These are phyloP conservation scores for Acanthochromis polyacanthus DNA, from an alignment of 2,113 vertebrate species.

Conservation along the genomic window DNA sequence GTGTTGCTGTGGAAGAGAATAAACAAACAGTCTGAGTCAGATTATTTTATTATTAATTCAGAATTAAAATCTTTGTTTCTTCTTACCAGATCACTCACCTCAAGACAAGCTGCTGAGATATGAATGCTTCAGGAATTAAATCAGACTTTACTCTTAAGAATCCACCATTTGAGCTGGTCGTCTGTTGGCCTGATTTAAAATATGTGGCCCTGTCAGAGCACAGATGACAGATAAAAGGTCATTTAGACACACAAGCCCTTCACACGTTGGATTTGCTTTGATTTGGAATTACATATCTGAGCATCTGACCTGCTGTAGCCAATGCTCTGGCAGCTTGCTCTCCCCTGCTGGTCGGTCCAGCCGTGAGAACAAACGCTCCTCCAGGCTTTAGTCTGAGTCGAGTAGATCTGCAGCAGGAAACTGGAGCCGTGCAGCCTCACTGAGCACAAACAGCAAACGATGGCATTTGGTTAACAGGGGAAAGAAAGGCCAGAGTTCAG, in stretches of 20 bases:
- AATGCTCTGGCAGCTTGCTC: conserved; percentile 57
- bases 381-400: conserved; percentile 52
- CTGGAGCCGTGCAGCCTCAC: conserved; percentile 69
- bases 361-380: conserved; percentile 62
- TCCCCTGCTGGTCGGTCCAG: conserved; percentile 62
- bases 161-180: conserved; percentile 16
- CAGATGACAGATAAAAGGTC: background rate
- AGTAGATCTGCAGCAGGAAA: conserved; percentile 77
- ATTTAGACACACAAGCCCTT: background rate
- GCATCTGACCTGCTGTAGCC: conserved; percentile 68
- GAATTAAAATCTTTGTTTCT: background rate
- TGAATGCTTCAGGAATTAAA: conserved; percentile 34
- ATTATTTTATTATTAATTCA: background rate
- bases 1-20: conserved; percentile 42
- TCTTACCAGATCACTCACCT: conserved; percentile 46
- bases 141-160: conserved; percentile 49
- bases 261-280: background rate
- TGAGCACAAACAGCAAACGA: conserved; percentile 39
- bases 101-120: conserved; percentile 59
- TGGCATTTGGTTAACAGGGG: background rate
- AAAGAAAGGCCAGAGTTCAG: background rate
- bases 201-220: conserved; percentile 62
- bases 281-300: background rate
- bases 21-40: background rate
- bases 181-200: conserved; percentile 53